A percentile compares a stretch with the other conserved stretches of the same genome.
These are phyloP conservation scores for Belgica antarctica DNA, from an alignment of 2,888 invertebrate genomes.

Conservation along the genomic window DNA sequence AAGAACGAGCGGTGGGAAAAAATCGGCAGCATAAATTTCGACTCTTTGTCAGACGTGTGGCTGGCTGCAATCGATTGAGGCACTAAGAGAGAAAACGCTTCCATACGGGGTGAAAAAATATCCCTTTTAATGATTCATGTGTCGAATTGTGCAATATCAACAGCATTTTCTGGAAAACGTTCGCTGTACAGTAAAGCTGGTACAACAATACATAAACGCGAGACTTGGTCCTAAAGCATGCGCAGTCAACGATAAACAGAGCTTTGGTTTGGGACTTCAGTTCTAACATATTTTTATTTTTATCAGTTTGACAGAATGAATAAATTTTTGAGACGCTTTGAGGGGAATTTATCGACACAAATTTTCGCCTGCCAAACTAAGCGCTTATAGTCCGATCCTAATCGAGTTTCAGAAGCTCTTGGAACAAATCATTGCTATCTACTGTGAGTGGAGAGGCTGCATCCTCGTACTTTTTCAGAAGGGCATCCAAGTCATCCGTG, in stretches of 20 bases:
- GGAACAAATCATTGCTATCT: conserved; percentile 1
- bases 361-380: too few relatives aligned
- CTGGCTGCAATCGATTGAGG: conserved; percentile 21
- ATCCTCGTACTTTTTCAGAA: not conserved
- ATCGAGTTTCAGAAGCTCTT: conserved; percentile 19
- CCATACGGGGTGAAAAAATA: conserved; percentile 9
- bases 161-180: conserved; percentile 13
- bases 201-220: not conserved
- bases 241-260: not conserved
- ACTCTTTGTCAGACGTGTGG: conserved; percentile 2
- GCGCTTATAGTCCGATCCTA: not conserved
- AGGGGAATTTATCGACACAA: too few relatives aligned
- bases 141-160: conserved; percentile 29
- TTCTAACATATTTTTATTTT: not conserved
- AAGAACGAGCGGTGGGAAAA: too few relatives aligned
- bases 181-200: not conserved
- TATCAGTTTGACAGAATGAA: conserved; percentile 15
- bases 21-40: conserved; percentile 16
- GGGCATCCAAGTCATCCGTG: not conserved
- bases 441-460: not conserved
- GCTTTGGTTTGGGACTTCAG: not conserved
- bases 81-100: conserved; percentile 1
- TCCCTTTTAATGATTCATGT: conserved; percentile 14
- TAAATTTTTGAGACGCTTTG: not conserved
- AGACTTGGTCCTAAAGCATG: not conserved